Evolutionary conservation across 2,113 vertebrate genomes (phyloP), one percentile per base, ranked within the genome.

Genomic region (Salvelinus alpinus): DNA sequence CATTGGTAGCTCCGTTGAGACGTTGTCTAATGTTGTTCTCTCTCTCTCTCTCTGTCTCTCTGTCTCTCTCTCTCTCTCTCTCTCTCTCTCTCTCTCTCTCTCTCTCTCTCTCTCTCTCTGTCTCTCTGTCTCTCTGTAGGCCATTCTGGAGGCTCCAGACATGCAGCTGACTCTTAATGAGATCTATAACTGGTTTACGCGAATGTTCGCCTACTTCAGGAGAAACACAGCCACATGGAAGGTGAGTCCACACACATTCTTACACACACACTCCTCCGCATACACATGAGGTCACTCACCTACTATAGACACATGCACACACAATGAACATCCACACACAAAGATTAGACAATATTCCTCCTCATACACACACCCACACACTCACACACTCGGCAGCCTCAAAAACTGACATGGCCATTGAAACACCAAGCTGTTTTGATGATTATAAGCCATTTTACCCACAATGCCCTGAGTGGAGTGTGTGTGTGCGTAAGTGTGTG

Each of bases 151-250:
- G 92, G 96, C 98, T 74, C 97, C 98, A 1, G 98, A 99, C 90
- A 94, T 96, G 93, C 97, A 99, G 95, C 93, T 99, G 93, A 99
- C 98, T 73, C 93, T 99, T 87, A 99, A 99, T 16, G 97, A 99
- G 88, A 99, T 99, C 91, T 99, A 99, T 87, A 99, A 99, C 93
- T 99, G 98, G 97, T 99, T 99, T 93, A 99, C 97, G 14, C 92
- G 98, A 91, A 99, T 98, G 96, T 99, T 99, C 62, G 98, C 98
- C 88, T 99, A 99, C 89, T 99, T 99, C 93, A 95, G 98, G 91
- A 97, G 97, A 93, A 99, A 99, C 93, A 99, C 98, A 3, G 98
- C 97, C 86, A 99, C 98, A 81, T 99, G 98, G 98, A 99, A 99
- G 97, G 98, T 99, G 91, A 95, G 87, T 9, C 2, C 73, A 34